These are phyloP conservation scores for Neoascia interrupta DNA, from an alignment of 2,888 invertebrate species.

Conservation along the genomic window DNA sequence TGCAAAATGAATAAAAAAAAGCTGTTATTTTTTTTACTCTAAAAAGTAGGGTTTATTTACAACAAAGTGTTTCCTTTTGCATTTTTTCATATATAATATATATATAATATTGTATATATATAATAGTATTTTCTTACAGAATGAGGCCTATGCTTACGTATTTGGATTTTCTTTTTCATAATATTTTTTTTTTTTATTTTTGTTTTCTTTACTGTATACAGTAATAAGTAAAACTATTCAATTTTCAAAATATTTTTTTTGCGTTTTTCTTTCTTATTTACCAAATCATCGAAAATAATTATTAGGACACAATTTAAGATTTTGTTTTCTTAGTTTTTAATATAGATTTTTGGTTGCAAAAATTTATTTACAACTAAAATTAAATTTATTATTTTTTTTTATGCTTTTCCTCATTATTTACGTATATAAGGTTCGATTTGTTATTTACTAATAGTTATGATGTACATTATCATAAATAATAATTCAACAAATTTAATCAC, in stretches of 20 bases:
- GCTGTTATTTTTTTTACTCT: conserved; percentile 75
- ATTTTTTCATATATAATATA: conserved; percentile 70
- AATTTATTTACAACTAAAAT: conserved; percentile 38
- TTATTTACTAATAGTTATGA: conserved; percentile 67
- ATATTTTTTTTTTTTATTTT: conserved; percentile 54
- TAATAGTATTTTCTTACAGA: conserved; percentile 77
- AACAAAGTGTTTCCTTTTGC: conserved; percentile 76
- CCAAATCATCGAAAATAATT: conserved; percentile 60
- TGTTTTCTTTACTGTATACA: conserved; percentile 57
- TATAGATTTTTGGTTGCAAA: conserved; percentile 68
- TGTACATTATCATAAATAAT: conserved; percentile 61
- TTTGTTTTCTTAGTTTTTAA: conserved; percentile 36
- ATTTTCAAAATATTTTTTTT: conserved; percentile 51
- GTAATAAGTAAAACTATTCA: conserved; percentile 56
- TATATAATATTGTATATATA: conserved; percentile 71
- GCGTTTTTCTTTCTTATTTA: conserved; percentile 19
- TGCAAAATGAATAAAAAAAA: conserved; percentile 16
- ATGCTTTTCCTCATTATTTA: conserved; percentile 47
- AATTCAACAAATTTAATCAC: conserved; percentile 69
- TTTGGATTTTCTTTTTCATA: conserved; percentile 76
- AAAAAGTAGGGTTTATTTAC: conserved; percentile 79
- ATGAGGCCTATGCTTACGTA: conserved; percentile 80
- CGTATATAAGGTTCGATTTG: conserved; percentile 66
- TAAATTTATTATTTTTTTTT: conserved; percentile 14
- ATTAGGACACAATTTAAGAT: conserved; percentile 63